Conservation (phyloP, 1,140 invertebrate genomes). For the Pogonomyrmex barbatus region DNA sequence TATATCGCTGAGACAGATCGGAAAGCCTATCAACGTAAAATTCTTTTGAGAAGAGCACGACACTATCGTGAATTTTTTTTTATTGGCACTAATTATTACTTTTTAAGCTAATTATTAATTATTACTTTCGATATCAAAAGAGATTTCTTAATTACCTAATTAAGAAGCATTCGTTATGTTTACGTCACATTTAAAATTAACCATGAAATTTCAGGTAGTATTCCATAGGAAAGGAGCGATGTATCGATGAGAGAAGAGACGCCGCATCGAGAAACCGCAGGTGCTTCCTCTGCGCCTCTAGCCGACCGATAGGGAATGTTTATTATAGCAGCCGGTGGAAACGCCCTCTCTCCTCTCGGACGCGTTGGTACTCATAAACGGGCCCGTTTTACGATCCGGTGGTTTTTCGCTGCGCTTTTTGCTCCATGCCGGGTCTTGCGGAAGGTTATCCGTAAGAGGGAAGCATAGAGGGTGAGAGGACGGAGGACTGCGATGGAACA, state of each 20-base stretch:
- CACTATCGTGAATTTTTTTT: neutral
- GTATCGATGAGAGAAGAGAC: conserved; percentile 36
- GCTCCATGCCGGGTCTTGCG: conserved; percentile 61
- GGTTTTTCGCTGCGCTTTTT: conserved; percentile 82
- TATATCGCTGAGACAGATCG: neutral
- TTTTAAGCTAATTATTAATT: too few species aligned
- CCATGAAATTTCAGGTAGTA: conserved; percentile 40
- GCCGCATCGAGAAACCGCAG: conserved; percentile 58
- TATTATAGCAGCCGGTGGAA: conserved; percentile 70
- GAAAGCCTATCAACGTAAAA: neutral
- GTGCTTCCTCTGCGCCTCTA: conserved; percentile 33
- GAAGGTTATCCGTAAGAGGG: conserved; percentile 33
- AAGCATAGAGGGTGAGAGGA: neutral
- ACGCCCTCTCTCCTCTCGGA: conserved; percentile 69
- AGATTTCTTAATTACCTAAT: conserved; percentile 1
- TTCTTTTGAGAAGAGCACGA: neutral
- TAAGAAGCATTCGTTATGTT: conserved; percentile 3
- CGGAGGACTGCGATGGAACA: conserved; percentile 73
- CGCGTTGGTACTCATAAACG: conserved; percentile 80
- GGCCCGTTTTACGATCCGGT: conserved; percentile 81
- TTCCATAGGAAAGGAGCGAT: neutral
- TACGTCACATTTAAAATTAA: neutral
- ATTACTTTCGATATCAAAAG: neutral
- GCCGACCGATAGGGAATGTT: conserved; percentile 65
- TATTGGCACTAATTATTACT: neutral